Evolutionary conservation across 2,797 vertebrate genomes (phyloP).

Genomic region (Sebastes miniatus): DNA sequence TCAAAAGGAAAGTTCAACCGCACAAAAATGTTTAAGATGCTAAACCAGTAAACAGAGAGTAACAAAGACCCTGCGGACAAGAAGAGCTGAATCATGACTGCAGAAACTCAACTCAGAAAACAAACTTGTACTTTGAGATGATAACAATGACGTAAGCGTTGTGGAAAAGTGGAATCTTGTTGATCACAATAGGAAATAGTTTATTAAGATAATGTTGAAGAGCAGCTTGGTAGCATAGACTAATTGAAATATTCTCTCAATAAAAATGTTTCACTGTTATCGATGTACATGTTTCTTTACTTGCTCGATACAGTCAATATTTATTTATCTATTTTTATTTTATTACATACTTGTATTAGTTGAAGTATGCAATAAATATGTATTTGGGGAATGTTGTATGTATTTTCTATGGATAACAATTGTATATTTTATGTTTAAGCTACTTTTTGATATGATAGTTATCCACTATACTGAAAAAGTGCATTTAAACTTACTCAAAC

Average conservation of each 20-base stretch:
- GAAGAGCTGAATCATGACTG: slow-evolving; percentile 44
- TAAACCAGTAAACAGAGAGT: slow-evolving; percentile 83
- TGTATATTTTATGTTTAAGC: neutral
- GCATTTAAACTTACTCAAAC: neutral
- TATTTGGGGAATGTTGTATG: neutral
- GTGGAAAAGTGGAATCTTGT: neutral
- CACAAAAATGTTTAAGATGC: slow-evolving; percentile 86
- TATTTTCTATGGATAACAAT: neutral
- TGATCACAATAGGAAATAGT: neutral
- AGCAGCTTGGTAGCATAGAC: neutral
- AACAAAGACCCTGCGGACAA: slow-evolving; percentile 58
- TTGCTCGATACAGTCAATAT: neutral
- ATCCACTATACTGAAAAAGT: neutral
- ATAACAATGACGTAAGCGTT: neutral
- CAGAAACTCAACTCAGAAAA: neutral
- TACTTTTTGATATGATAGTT: neutral
- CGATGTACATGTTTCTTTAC: neutral
- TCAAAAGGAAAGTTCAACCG: slow-evolving; percentile 88
- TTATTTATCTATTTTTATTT: neutral
- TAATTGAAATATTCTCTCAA: neutral
- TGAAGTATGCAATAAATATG: slow-evolving; percentile 32
- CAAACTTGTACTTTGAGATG: neutral
- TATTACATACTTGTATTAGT: slow-evolving; percentile 1
- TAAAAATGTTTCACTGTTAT: neutral
- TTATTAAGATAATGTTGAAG: neutral